phyloP scores from a whole-genome alignment of 1,140 invertebrate species.

The Danaus melanippus region DNA sequence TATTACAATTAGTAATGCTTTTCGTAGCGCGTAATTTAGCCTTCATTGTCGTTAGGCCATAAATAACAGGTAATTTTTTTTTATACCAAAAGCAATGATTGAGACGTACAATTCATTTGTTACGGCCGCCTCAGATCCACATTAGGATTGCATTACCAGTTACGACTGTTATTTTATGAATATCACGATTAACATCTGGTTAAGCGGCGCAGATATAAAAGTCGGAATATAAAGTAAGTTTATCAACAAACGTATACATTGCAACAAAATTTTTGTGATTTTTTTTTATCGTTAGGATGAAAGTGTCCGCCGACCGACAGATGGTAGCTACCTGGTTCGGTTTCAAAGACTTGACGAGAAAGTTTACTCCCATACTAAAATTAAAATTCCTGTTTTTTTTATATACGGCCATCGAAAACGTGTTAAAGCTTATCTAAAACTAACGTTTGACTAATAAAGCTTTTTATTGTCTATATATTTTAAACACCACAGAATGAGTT shows the following conservation, averaged over 20 bases:
- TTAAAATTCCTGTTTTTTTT: slow-evolving; percentile 1
- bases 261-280: slow-evolving; percentile 61
- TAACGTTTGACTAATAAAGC: slow-evolving; percentile 10
- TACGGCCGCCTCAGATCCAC: slow-evolving; percentile 40
- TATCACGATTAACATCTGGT: slow-evolving; percentile 60
- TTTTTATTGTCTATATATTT: slow-evolving; percentile 21
- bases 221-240: slow-evolving; percentile 55
- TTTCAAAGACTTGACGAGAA: slow-evolving; percentile 31
- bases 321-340: slow-evolving; percentile 55
- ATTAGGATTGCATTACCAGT: slow-evolving; percentile 46
- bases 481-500: slow-evolving; percentile 6
- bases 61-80: slow-evolving; percentile 21
- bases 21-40: slow-evolving; percentile 12
- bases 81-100: slow-evolving; percentile 23
- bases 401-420: slow-evolving; percentile 1
- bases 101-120: slow-evolving; percentile 38
- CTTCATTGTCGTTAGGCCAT: slow-evolving; percentile 15
- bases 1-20: not conserved
- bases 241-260: slow-evolving; percentile 52
- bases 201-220: slow-evolving; percentile 59
- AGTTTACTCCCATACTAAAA: slow-evolving; percentile 30
- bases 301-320: slow-evolving; percentile 58
- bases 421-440: slow-evolving; percentile 6
- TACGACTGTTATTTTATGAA: slow-evolving; percentile 46
- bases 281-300: slow-evolving; percentile 34